Conservation (phyloP, 2,888 invertebrate species). For the Antheraea assamensis region DNA sequence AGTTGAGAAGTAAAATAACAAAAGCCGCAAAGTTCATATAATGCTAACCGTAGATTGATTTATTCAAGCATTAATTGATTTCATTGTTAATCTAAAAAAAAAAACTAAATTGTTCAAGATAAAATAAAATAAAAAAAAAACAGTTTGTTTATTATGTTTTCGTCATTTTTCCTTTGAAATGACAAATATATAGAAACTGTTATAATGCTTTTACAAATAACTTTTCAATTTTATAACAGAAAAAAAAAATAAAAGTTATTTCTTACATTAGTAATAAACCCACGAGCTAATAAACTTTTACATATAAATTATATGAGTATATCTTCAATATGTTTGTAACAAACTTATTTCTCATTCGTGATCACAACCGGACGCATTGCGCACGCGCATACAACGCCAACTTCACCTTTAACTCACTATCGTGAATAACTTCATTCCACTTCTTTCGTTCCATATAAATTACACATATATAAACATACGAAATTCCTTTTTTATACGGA, state of each 20-base stretch:
- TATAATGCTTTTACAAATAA: neutral
- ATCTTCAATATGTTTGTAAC: neutral
- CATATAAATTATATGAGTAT: neutral
- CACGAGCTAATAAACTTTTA: neutral
- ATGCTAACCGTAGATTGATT: too few species aligned
- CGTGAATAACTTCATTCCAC: neutral
- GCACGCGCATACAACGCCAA: neutral
- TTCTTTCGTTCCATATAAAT: neutral
- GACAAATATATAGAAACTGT: neutral
- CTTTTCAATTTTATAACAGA: neutral
- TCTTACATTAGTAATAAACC: neutral
- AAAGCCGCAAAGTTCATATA: too few species aligned
- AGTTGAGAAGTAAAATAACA: too few species aligned
- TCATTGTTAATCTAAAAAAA: too few species aligned
- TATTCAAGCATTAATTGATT: too few species aligned
- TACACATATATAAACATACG: neutral
- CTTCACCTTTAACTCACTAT: neutral
- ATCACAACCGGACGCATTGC: neutral
- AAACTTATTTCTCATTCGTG: conserved; percentile 1
- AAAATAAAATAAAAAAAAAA: too few species aligned
- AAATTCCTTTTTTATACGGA: too few species aligned
- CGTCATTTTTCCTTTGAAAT: too few species aligned
- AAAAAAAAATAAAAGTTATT: neutral
- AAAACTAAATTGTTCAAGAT: too few species aligned
- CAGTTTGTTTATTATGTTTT: too few species aligned